Conservation (phyloP, 2,113 vertebrate genomes). For the Chaenocephalus aceratus region DNA sequence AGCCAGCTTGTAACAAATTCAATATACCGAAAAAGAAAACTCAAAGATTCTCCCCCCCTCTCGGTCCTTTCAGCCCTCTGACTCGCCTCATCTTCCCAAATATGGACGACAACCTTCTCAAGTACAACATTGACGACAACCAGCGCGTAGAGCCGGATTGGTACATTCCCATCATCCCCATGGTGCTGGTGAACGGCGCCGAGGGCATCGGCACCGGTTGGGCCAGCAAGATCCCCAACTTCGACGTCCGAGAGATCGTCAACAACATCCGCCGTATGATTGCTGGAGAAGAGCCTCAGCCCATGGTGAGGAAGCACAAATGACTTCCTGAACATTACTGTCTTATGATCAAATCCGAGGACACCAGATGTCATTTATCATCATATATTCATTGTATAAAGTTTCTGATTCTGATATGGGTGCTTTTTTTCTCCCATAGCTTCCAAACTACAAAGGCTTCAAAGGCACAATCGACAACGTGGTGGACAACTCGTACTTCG, state of each 20-base stretch:
- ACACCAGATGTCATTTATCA: too few relatives aligned
- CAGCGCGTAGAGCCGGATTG: constrained; percentile 97
- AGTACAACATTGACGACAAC: constrained; percentile 95
- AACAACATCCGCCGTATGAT: constrained; percentile 92
- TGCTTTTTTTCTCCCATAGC: constrained; percentile 70
- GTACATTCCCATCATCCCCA: constrained; percentile 97
- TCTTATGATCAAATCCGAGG: too few relatives aligned
- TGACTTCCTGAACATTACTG: too few relatives aligned
- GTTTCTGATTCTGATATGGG: not conserved
- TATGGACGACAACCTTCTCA: constrained; percentile 91
- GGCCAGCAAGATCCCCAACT: constrained; percentile 96
- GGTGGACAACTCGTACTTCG: constrained; percentile 90
- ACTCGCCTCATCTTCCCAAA: constrained; percentile 91
- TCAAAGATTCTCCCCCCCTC: not conserved
- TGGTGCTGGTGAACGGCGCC: constrained; percentile 92
- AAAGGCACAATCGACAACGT: constrained; percentile 92
- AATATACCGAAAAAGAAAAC: not conserved
- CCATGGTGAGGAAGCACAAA: constrained; percentile 87
- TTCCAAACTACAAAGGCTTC: constrained; percentile 96
- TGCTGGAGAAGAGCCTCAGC: constrained; percentile 89
- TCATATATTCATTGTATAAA: too few relatives aligned
- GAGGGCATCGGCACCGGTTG: constrained; percentile 98
- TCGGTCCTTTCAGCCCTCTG: constrained; percentile 82
- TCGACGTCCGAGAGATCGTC: constrained; percentile 91
- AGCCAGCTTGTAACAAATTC: too few relatives aligned